Evolutionary conservation across 2,797 vertebrate genomes (phyloP).

Genomic region (Miichthys miiuy): DNA sequence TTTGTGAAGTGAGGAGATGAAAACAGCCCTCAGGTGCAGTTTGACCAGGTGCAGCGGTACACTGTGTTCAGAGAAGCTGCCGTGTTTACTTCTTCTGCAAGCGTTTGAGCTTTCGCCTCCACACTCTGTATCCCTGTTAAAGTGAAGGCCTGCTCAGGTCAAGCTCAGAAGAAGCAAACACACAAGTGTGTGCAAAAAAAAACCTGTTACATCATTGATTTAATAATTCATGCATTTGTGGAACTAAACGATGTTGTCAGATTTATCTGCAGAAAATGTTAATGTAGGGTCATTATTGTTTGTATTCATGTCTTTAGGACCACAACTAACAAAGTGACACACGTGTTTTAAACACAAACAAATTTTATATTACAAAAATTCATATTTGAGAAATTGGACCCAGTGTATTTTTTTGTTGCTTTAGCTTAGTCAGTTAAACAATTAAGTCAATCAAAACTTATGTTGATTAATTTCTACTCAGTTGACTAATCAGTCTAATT

Average conservation of each 20-base stretch:
- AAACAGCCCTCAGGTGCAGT: slow-evolving; percentile 62
- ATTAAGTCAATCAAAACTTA: not conserved
- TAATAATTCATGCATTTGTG: too few species aligned
- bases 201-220: not conserved
- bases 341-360: too few species aligned
- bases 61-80: slow-evolving; percentile 37
- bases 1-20: slow-evolving; percentile 53
- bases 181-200: not conserved
- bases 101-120: slow-evolving; percentile 45
- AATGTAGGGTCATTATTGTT: not conserved
- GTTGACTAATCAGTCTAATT: not conserved
- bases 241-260: too few species aligned
- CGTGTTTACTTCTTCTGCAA: slow-evolving; percentile 49
- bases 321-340: too few species aligned
- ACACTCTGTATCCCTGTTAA: slow-evolving; percentile 32
- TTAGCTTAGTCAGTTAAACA: not conserved
- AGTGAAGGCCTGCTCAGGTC: slow-evolving; percentile 28
- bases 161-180: slow-evolving; percentile 15
- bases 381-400: not conserved
- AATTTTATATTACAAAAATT: too few species aligned
- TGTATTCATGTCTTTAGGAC: not conserved
- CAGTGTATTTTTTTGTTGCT: not conserved
- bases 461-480: not conserved
- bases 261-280: not conserved
- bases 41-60: slow-evolving; percentile 55